Evolutionary conservation across 2,888 invertebrate genomes (phyloP).

Genomic region (Physocephala rufipes): DNA sequence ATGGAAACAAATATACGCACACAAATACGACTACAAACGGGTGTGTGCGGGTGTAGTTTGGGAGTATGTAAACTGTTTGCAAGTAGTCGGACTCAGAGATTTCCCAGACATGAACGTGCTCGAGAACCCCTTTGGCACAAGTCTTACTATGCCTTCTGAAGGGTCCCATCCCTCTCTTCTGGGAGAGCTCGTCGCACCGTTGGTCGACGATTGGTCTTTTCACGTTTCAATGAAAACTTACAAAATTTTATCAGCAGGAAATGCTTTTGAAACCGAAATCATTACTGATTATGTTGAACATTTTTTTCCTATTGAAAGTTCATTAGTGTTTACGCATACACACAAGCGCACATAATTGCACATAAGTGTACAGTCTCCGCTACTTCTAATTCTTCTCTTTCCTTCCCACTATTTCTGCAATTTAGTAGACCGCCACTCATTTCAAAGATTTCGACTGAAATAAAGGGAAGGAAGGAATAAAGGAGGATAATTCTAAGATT

Average conservation of each 20-base stretch:
- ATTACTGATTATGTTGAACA: conserved; percentile 26
- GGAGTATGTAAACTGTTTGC: conserved; percentile 11
- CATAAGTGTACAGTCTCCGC: too few relatives aligned
- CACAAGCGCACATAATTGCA: too few relatives aligned
- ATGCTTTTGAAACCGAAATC: conserved; percentile 22
- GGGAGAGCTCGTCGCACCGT: conserved; percentile 28
- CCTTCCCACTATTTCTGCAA: too few relatives aligned
- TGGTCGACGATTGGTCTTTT: conserved; percentile 25
- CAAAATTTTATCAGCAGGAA: conserved; percentile 39
- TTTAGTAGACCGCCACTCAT: too few relatives aligned
- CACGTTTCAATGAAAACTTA: conserved; percentile 15
- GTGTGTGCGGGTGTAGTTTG: conserved; percentile 19
- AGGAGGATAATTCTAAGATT: too few relatives aligned
- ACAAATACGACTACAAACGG: neutral
- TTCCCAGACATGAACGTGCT: conserved; percentile 42
- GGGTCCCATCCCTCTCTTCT: too few relatives aligned
- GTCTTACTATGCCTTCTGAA: conserved; percentile 11
- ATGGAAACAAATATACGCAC: neutral
- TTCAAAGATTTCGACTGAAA: too few relatives aligned
- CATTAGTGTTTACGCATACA: conserved; percentile 8
- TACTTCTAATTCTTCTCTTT: too few relatives aligned
- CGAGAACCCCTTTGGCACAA: conserved; percentile 43
- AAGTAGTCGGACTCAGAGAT: conserved; percentile 20
- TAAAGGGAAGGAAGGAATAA: too few relatives aligned
- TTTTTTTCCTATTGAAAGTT: conserved; percentile 28